These are phyloP conservation scores for Lasioglossum figueresi DNA, from an alignment of 2,888 invertebrate species.

Conservation along the genomic window DNA sequence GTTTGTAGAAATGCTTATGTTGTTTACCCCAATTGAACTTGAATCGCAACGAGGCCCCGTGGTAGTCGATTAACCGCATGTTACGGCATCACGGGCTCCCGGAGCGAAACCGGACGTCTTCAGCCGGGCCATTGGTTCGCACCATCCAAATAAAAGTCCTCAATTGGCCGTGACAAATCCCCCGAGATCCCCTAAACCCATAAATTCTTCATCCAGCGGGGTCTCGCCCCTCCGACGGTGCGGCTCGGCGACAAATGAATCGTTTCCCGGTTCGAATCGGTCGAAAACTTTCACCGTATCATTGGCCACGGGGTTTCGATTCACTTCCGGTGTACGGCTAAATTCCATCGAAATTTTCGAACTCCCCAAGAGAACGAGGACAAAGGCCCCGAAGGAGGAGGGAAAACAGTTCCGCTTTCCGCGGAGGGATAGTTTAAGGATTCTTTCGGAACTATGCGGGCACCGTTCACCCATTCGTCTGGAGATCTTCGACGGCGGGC, in stretches of 20 bases:
- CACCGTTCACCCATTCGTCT: constrained; percentile 27
- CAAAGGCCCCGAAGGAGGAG: constrained; percentile 17
- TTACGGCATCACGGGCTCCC: neutral
- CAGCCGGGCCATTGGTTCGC: neutral
- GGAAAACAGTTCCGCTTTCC: constrained; percentile 47
- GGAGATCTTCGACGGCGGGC: constrained; percentile 37
- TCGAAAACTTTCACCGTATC: constrained; percentile 31
- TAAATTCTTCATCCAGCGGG: neutral
- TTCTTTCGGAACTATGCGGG: constrained; percentile 68
- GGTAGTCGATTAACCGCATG: neutral
- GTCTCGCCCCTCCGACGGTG: neutral
- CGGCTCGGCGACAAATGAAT: constrained; percentile 34
- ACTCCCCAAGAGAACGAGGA: constrained; percentile 19
- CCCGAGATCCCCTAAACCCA: neutral
- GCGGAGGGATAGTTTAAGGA: constrained; percentile 52
- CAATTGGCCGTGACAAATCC: constrained; percentile 9
- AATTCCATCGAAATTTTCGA: constrained; percentile 66
- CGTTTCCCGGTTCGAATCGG: neutral
- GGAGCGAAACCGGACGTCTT: neutral
- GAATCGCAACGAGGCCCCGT: neutral
- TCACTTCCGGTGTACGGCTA: constrained; percentile 21
- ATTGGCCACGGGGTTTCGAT: constrained; percentile 11
- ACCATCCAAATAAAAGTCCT: neutral
- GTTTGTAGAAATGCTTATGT: neutral
- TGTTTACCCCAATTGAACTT: neutral